phyloP scores from a whole-genome alignment of 2,113 vertebrate genomes.

The Apus apus region DNA sequence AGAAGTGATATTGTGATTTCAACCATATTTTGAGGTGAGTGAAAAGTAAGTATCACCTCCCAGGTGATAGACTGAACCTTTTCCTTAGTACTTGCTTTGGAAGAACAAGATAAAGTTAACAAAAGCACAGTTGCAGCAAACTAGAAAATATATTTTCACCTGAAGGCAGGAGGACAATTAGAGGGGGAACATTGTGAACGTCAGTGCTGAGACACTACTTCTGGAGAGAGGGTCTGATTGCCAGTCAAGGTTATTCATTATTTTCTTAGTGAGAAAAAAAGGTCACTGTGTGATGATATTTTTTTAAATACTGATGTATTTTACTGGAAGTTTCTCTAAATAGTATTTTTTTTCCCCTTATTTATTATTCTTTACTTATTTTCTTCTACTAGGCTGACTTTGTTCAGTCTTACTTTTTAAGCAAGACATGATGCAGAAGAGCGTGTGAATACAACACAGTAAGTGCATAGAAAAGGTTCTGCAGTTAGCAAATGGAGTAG shows the following conservation, averaged over 20 bases:
- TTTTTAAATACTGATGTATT: neutral
- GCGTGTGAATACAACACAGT: neutral
- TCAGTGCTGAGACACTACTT: neutral
- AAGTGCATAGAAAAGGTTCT: neutral
- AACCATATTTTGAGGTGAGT: neutral
- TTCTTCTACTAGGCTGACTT: neutral
- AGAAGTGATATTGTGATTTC: neutral
- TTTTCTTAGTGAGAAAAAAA: neutral
- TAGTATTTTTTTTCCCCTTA: neutral
- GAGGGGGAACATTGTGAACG: neutral
- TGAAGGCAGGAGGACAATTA: neutral
- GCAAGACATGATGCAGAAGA: neutral
- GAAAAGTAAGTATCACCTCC: neutral
- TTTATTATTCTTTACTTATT: neutral
- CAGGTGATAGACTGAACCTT: neutral
- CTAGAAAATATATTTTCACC: neutral
- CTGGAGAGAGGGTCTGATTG: neutral
- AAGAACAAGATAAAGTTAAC: conserved; percentile 2
- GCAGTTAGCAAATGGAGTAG: neutral
- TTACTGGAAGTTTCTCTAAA: neutral
- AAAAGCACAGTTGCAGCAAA: neutral
- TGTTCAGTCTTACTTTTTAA: neutral
- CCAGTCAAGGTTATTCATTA: neutral
- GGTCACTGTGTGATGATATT: neutral
- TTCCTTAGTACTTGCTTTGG: neutral